Evolutionary conservation across 2,113 vertebrate genomes (phyloP).

Genomic region (Anguilla rostrata): DNA sequence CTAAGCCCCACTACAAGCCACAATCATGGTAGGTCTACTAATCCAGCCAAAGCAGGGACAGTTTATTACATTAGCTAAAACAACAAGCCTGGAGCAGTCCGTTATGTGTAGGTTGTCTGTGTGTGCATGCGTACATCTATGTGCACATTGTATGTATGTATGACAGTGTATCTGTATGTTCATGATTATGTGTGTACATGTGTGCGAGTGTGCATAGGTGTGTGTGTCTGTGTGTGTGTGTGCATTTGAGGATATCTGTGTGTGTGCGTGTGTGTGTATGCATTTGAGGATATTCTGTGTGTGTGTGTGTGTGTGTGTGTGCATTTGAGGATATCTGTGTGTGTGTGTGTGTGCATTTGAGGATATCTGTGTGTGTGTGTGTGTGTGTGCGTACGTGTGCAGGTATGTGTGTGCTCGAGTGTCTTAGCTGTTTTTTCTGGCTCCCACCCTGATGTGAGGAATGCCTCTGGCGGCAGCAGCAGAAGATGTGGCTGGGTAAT

Average conservation of each 20-base stretch:
- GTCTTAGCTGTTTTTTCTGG: neutral
- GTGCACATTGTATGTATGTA: no score
- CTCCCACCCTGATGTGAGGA: neutral
- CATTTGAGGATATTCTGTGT: neutral
- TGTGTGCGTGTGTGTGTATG: neutral
- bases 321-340: neutral
- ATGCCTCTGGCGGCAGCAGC: neutral
- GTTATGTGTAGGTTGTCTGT: neutral
- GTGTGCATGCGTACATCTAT: neutral
- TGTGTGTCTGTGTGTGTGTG: neutral
- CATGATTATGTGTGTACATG: neutral
- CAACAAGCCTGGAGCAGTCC: neutral
- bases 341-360: neutral
- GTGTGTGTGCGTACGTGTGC: neutral
- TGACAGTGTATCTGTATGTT: neutral
- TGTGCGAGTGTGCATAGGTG: neutral
- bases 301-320: no score
- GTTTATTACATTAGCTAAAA: conserved; percentile 2
- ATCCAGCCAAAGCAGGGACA: neutral
- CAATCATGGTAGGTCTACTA: neutral
- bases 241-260: neutral
- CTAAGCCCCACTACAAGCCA: neutral
- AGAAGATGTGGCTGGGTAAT: neutral
- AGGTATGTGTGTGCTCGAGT: neutral
- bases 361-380: neutral